These are phyloP conservation scores for Alectoris magna DNA, from an alignment of 2,797 vertebrate genomes.

Conservation along the genomic window DNA sequence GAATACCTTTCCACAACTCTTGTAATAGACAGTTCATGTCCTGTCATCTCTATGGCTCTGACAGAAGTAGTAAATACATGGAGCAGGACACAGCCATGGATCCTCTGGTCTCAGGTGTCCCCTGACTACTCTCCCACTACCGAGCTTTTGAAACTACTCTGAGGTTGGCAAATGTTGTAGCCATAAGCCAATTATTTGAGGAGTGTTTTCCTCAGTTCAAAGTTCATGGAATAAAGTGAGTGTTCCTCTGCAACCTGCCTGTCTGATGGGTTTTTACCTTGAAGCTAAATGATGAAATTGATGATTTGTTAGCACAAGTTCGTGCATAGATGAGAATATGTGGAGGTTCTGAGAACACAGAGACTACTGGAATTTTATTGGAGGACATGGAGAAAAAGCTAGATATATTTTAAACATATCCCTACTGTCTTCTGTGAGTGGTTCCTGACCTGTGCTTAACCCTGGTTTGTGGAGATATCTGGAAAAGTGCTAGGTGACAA, in stretches of 20 bases:
- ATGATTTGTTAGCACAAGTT: not conserved
- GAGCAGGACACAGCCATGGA: not conserved
- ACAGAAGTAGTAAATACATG: not conserved
- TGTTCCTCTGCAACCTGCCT: not conserved
- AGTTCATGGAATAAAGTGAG: not conserved
- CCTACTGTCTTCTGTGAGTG: not conserved
- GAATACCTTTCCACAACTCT: not conserved
- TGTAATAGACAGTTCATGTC: not conserved
- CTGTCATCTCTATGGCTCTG: not conserved
- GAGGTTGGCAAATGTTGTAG: not conserved
- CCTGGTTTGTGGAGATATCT: not conserved
- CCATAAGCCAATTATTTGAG: not conserved
- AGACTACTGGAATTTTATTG: not conserved
- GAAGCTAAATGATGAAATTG: fast-evolving
- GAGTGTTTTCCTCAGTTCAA: not conserved
- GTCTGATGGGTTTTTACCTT: not conserved
- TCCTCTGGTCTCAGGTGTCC: not conserved
- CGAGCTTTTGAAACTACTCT: not conserved
- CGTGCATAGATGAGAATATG: not conserved
- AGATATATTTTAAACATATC: not conserved
- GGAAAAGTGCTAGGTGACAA: not conserved
- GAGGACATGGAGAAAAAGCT: not conserved
- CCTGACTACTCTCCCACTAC: not conserved
- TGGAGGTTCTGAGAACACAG: not conserved
- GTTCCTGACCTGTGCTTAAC: not conserved